Conservation (phyloP, 2,113 vertebrate genomes). For the Lynx canadensis region DNA sequence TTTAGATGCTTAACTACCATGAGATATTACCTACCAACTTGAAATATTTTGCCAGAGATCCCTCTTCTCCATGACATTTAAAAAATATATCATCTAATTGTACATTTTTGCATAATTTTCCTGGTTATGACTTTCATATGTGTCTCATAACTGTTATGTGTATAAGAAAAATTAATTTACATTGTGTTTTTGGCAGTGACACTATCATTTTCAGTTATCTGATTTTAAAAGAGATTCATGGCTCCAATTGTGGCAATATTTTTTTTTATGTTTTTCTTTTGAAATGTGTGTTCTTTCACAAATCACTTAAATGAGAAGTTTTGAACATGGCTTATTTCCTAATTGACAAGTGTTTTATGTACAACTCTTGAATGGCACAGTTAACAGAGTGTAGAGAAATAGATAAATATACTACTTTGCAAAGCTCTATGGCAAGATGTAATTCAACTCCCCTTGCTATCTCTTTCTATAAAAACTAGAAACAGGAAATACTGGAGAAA, state of each 20-base stretch:
- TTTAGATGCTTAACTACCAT: neutral
- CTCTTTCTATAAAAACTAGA: slow-evolving; percentile 19
- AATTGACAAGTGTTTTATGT: slow-evolving; percentile 11
- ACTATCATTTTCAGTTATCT: neutral
- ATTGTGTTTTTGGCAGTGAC: neutral
- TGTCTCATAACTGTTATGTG: neutral
- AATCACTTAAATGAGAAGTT: slow-evolving; percentile 60
- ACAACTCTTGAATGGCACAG: neutral
- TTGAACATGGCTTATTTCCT: slow-evolving; percentile 30
- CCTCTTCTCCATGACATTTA: neutral
- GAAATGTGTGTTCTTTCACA: neutral
- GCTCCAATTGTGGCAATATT: neutral
- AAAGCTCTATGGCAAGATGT: neutral
- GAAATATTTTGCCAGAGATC: neutral
- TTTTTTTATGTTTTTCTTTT: slow-evolving; percentile 38
- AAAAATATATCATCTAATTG: neutral
- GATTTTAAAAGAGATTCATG: slow-evolving; percentile 42
- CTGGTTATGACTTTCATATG: neutral
- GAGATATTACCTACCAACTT: neutral
- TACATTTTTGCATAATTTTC: slow-evolving; percentile 29
- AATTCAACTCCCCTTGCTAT: neutral
- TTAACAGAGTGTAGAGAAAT: neutral
- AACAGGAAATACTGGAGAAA: neutral
- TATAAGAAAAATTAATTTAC: slow-evolving; percentile 28
- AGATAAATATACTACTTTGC: neutral